A percentile compares a stretch with the other conserved stretches of the same genome.
Conservation (phyloP, 2,113 vertebrate genomes). For the Callipepla squamata region DNA sequence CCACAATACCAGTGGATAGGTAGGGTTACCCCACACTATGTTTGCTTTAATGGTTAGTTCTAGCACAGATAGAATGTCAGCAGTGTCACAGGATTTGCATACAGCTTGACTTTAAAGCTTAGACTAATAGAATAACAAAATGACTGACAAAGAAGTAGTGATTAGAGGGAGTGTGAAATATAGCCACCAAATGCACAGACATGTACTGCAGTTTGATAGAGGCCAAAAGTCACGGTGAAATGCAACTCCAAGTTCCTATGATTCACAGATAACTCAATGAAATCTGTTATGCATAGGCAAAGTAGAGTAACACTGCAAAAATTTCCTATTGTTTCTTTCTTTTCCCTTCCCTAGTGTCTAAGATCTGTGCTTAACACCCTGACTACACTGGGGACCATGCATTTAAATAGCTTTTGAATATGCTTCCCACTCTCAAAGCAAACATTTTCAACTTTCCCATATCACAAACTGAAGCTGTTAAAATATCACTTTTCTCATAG, state of each 20-base stretch:
- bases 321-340: background rate
- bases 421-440: background rate
- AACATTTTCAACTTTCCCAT: background rate
- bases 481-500: background rate
- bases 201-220: background rate
- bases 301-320: background rate
- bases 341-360: background rate
- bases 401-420: background rate
- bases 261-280: background rate
- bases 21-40: background rate
- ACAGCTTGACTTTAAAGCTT: background rate
- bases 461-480: background rate
- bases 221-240: accelerated
- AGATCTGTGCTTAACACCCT: background rate
- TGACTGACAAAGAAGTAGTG: background rate
- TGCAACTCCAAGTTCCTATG: background rate
- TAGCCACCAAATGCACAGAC: background rate
- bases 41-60: background rate
- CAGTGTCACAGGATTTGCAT: conserved; percentile 25
- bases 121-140: background rate
- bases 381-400: background rate
- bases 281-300: background rate
- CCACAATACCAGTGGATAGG: background rate
- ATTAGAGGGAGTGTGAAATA: background rate
- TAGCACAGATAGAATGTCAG: conserved; percentile 7